These are phyloP conservation scores for Hyposoter didymator DNA, from an alignment of 2,888 invertebrate genomes.

Conservation along the genomic window DNA sequence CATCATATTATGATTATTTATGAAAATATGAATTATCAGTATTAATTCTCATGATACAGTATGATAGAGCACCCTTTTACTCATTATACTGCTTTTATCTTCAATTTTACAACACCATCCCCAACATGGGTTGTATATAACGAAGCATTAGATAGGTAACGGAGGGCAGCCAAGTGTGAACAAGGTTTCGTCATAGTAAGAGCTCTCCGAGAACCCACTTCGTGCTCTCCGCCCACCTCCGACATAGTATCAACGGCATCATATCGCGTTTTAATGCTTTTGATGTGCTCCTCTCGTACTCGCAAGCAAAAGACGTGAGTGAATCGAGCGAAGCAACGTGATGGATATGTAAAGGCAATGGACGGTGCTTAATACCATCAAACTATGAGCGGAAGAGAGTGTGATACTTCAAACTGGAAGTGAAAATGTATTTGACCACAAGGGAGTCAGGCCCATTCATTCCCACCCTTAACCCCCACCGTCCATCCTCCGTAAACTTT, in stretches of 20 bases:
- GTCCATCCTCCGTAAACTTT: background rate
- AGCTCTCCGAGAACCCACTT: constrained; percentile 24
- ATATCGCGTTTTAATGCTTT: constrained; percentile 57
- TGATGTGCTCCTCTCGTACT: constrained; percentile 51
- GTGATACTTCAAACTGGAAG: constrained; percentile 24
- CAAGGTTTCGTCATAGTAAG: constrained; percentile 55
- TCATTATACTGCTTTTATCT: constrained; percentile 23
- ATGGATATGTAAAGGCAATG: constrained; percentile 39
- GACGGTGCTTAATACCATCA: constrained; percentile 6
- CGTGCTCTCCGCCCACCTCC: background rate
- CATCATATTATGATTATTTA: background rate
- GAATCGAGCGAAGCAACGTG: constrained; percentile 38
- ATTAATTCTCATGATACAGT: background rate
- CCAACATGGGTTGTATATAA: constrained; percentile 14
- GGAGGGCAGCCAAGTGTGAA: constrained; percentile 55
- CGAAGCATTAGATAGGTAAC: constrained; percentile 44
- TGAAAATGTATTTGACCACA: constrained; percentile 16
- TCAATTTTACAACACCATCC: constrained; percentile 27
- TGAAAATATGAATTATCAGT: background rate
- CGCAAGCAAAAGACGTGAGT: constrained; percentile 27
- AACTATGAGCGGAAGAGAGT: background rate
- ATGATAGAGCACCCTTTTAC: background rate
- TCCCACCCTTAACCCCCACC: constrained; percentile 16
- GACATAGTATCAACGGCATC: constrained; percentile 20
- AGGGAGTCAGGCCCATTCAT: constrained; percentile 20